Conservation (phyloP, 2,113 vertebrate genomes). For the Ptilorrhoa leucosticta region DNA sequence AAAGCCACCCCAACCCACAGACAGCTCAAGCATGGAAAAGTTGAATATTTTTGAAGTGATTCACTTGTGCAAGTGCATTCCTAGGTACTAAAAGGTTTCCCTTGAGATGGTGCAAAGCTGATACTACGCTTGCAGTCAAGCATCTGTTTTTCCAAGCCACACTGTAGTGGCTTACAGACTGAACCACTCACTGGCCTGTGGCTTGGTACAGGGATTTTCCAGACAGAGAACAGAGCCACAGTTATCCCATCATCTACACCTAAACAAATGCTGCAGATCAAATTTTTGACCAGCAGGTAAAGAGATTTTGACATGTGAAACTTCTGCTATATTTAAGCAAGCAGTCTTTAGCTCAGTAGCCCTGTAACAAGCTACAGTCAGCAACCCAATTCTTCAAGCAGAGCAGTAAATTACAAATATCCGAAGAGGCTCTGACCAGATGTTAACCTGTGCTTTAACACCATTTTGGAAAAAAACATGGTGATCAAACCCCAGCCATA, state of each 20-base stretch:
- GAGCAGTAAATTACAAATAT: conserved; percentile 49
- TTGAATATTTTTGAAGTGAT: background rate
- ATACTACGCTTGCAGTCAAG: background rate
- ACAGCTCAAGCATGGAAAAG: background rate
- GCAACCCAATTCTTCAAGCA: conserved; percentile 48
- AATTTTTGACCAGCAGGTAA: background rate
- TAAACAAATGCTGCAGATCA: background rate
- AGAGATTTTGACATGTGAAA: background rate
- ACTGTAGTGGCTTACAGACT: background rate
- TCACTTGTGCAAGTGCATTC: background rate
- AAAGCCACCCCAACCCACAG: background rate
- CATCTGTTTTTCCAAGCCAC: background rate
- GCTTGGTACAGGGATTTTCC: background rate
- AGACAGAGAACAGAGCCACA: background rate
- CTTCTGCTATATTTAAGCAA: background rate
- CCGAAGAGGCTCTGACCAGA: background rate
- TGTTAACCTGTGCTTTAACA: conserved; percentile 8
- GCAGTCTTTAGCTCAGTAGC: background rate
- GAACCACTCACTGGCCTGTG: background rate
- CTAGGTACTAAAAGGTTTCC: background rate
- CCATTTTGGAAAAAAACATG: conserved; percentile 13
- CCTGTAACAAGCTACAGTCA: conserved; percentile 17
- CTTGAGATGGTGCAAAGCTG: conserved; percentile 14
- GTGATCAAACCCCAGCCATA: conserved; percentile 60
- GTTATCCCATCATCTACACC: background rate